A percentile compares a stretch with the other conserved stretches of the same genome.
These are phyloP conservation scores for Resseliella maxima DNA, from an alignment of 2,888 invertebrate species.

Conservation along the genomic window DNA sequence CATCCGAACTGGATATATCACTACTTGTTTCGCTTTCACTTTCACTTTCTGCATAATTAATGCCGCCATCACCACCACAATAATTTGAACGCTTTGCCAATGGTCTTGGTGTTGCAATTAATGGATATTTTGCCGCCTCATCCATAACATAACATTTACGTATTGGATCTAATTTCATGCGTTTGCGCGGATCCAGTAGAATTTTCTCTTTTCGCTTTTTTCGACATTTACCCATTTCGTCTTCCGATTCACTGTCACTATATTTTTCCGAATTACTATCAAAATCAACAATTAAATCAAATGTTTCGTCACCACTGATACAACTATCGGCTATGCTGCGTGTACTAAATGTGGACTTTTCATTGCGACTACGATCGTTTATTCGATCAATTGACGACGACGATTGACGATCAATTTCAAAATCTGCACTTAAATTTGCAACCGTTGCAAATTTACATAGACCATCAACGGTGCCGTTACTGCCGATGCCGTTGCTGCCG, in stretches of 20 bases:
- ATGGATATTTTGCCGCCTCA: constrained; percentile 70
- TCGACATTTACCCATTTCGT: constrained; percentile 57
- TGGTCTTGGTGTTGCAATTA: constrained; percentile 74
- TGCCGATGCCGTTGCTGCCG: no score
- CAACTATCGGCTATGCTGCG: constrained; percentile 54
- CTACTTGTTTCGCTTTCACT: constrained; percentile 68
- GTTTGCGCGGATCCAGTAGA: constrained; percentile 68
- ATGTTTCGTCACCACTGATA: constrained; percentile 57
- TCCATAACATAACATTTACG: constrained; percentile 69
- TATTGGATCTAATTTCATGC: constrained; percentile 66
- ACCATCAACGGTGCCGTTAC: constrained; percentile 62
- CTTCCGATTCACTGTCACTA: constrained; percentile 64
- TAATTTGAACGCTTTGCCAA: constrained; percentile 69
- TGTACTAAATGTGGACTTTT: neutral
- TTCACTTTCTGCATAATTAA: constrained; percentile 68
- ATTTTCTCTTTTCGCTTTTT: constrained; percentile 65
- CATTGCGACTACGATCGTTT: neutral
- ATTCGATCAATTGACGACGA: constrained; percentile 15
- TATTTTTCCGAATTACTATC: constrained; percentile 63
- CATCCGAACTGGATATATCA: constrained; percentile 60
- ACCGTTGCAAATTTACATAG: constrained; percentile 68
- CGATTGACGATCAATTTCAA: constrained; percentile 54
- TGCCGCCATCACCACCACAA: constrained; percentile 58
- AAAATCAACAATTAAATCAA: constrained; percentile 57
- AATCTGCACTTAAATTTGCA: constrained; percentile 67